phyloP scores from a whole-genome alignment of 1,140 invertebrate species.

The Leptinotarsa defecta region DNA sequence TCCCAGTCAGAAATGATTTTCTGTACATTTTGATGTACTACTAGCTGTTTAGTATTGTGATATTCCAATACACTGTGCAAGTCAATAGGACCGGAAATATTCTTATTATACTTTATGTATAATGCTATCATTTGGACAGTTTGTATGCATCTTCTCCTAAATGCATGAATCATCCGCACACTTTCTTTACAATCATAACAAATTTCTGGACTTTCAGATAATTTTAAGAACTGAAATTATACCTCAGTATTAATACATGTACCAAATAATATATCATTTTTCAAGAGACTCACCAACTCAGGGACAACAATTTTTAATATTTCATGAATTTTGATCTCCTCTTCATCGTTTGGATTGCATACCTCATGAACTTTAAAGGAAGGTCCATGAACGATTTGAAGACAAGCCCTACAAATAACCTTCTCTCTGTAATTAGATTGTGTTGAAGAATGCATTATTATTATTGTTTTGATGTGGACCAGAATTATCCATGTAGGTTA shows the following conservation, averaged over 20 bases:
- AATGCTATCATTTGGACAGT: constrained; percentile 26
- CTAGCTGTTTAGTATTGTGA: neutral
- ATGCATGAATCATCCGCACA: constrained; percentile 15
- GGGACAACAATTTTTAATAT: constrained; percentile 7
- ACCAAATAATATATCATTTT: neutral
- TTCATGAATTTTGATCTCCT: neutral
- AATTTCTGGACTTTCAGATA: constrained; percentile 28
- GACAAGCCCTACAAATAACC: constrained; percentile 18
- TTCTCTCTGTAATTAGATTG: neutral
- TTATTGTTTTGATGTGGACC: neutral
- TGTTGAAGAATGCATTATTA: neutral
- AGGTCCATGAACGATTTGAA: neutral
- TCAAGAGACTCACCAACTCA: constrained; percentile 24
- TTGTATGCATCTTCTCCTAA: constrained; percentile 26
- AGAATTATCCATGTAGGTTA: neutral
- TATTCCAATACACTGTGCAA: constrained; percentile 21
- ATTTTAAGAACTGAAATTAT: constrained; percentile 26
- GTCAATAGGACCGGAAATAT: neutral
- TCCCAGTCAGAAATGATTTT: constrained; percentile 15
- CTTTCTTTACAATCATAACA: constrained; percentile 23
- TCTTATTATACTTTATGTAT: constrained; percentile 10
- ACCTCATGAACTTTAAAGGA: constrained; percentile 5
- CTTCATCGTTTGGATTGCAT: neutral
- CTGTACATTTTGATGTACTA: neutral
- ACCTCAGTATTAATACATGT: neutral